Conservation (phyloP, 2,888 invertebrate species). For the Seira musarum region DNA sequence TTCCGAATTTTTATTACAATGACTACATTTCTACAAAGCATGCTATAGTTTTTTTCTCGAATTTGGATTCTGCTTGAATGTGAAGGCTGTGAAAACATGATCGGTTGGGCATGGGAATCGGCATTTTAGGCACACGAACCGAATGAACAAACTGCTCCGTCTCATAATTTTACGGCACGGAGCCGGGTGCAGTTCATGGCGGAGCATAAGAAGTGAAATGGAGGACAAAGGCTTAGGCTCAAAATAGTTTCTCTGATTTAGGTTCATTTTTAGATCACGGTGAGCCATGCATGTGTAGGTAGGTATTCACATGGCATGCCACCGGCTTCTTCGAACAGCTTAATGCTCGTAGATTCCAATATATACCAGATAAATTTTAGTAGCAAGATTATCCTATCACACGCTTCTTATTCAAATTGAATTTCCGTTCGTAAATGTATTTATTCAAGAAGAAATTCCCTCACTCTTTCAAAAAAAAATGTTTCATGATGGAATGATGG, state of each 20-base stretch:
- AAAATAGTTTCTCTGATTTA: conserved; percentile 67
- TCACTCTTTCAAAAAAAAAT: not conserved
- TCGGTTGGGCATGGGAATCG: not conserved
- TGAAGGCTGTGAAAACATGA: not conserved
- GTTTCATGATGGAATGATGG: not conserved
- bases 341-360: conserved; percentile 4
- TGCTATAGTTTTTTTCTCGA: conserved; percentile 10
- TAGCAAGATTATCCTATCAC: not conserved
- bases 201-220: conserved; percentile 58
- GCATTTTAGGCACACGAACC: conserved; percentile 8
- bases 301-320: conserved; percentile 5
- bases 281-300: conserved; percentile 37
- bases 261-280: conserved; percentile 68
- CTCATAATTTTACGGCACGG: conserved; percentile 25
- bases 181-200: conserved; percentile 55
- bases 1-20: not conserved
- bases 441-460: not conserved
- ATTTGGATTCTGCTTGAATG: not conserved
- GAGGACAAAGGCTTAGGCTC: conserved; percentile 67
- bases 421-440: not conserved
- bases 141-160: not conserved
- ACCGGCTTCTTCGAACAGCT: conserved; percentile 6
- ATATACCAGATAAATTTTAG: conserved; percentile 14
- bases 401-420: not conserved
- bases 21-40: not conserved